phyloP scores from a whole-genome alignment of 2,888 invertebrate genomes.

The Phengaris alcon region DNA sequence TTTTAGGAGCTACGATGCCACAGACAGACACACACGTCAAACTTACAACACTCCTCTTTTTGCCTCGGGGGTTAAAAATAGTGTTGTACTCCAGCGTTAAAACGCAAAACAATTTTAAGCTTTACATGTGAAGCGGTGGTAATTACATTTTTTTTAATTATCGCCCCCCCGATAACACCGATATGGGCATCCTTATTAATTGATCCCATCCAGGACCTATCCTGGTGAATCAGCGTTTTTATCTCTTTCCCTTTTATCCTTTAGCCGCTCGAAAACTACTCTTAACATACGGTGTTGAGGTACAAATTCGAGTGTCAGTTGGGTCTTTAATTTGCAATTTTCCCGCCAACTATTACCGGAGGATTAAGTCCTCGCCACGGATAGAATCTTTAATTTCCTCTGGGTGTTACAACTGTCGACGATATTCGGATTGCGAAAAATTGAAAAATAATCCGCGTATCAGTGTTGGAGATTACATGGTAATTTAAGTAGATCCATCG shows the following conservation, averaged over 20 bases:
- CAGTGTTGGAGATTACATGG: background rate
- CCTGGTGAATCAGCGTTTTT: constrained; percentile 64
- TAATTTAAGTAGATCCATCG: background rate
- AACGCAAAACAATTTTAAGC: background rate
- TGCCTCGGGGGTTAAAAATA: too few species aligned
- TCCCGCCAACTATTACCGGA: constrained; percentile 68
- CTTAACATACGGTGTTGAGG: constrained; percentile 26
- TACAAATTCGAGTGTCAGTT: constrained; percentile 16
- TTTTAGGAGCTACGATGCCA: too few species aligned
- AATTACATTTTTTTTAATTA: constrained; percentile 21
- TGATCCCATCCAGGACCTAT: constrained; percentile 63
- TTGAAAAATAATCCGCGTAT: constrained; percentile 27
- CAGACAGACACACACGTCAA: too few species aligned
- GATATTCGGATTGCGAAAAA: constrained; percentile 31
- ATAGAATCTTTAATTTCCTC: constrained; percentile 78
- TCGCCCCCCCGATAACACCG: constrained; percentile 50
- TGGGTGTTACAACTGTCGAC: constrained; percentile 44
- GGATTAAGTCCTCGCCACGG: constrained; percentile 71
- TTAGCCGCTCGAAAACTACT: constrained; percentile 26
- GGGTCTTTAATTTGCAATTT: constrained; percentile 72
- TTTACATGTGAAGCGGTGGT: background rate
- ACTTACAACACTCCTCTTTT: too few species aligned
- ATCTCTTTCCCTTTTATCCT: constrained; percentile 47
- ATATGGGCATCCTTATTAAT: constrained; percentile 66
- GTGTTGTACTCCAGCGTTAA: background rate